These are phyloP conservation scores for Nothobranchius furzeri DNA, from an alignment of 2,113 vertebrate species.

Conservation along the genomic window DNA sequence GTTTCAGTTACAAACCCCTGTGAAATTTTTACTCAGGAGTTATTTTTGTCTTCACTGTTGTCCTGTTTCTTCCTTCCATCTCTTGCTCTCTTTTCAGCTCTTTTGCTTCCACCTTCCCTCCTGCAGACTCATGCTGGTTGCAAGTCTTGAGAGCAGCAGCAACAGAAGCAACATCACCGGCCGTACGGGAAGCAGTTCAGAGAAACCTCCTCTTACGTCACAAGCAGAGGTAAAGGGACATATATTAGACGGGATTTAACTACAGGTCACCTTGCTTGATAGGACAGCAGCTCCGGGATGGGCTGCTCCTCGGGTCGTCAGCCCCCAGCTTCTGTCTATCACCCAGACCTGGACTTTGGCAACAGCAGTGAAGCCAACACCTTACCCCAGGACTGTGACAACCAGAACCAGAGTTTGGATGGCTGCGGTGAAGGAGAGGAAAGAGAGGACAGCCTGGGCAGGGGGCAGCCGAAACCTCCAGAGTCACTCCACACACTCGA, in stretches of 20 bases:
- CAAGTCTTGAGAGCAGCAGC: conserved; percentile 24
- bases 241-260: not conserved
- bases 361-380: conserved; percentile 63
- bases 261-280: conserved; percentile 9
- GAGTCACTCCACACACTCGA: conserved; percentile 79
- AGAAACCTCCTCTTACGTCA: conserved; percentile 34
- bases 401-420: conserved; percentile 62
- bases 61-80: not conserved
- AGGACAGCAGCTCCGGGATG: conserved; percentile 62
- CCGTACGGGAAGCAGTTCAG: conserved; percentile 33
- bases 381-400: conserved; percentile 76
- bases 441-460: conserved; percentile 42
- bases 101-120: conserved; percentile 27
- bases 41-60: not conserved
- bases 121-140: conserved; percentile 58
- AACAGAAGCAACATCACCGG: conserved; percentile 31
- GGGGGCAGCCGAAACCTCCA: conserved; percentile 63
- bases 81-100: conserved; percentile 27
- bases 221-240: not conserved
- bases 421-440: conserved; percentile 59
- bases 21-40: conserved; percentile 15
- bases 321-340: conserved; percentile 60
- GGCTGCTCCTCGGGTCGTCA: conserved; percentile 80
- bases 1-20: not conserved
- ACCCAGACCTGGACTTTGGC: conserved; percentile 69